A percentile compares a stretch with the other conserved stretches of the same genome.
These are phyloP conservation scores for Stenchaetothrips biformis DNA, from an alignment of 2,888 invertebrate species.

Conservation along the genomic window DNA sequence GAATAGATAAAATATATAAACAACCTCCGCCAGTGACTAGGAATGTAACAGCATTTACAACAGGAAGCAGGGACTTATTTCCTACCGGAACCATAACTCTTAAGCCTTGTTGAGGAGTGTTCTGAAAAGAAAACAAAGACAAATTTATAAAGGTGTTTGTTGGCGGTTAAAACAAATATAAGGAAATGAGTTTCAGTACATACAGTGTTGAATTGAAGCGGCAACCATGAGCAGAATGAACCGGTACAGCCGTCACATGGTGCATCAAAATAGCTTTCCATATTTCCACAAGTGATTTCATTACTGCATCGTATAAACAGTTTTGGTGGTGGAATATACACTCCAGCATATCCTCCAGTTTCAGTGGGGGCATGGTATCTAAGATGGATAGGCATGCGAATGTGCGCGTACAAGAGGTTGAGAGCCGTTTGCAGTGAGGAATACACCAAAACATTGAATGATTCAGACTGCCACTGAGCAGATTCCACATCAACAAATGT, in stretches of 20 bases:
- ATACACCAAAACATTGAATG: constrained; percentile 45
- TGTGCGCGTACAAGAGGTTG: constrained; percentile 38
- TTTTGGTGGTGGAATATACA: constrained; percentile 38
- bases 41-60: constrained; percentile 1
- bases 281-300: constrained; percentile 42
- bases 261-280: constrained; percentile 42
- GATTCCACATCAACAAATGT: constrained; percentile 47
- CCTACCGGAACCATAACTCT: not conserved
- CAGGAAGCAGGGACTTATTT: not conserved
- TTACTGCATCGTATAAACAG: constrained; percentile 38
- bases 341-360: constrained; percentile 45
- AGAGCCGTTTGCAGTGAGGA: constrained; percentile 41
- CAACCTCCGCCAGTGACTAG: not conserved
- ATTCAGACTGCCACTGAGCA: constrained; percentile 45
- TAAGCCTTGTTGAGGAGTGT: not conserved
- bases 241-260: constrained; percentile 43
- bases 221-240: constrained; percentile 46
- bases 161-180: no score
- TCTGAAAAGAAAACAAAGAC: not conserved
- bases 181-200: constrained; percentile 35
- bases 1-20: constrained; percentile 3
- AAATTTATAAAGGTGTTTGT: not conserved
- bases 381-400: constrained; percentile 49
- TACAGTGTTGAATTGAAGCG: constrained; percentile 48
- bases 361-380: constrained; percentile 50